Evolutionary conservation across 2,888 invertebrate species (phyloP), one percentile per base, ranked within the genome.

Genomic region (Lissocephala sabroskyi): DNA sequence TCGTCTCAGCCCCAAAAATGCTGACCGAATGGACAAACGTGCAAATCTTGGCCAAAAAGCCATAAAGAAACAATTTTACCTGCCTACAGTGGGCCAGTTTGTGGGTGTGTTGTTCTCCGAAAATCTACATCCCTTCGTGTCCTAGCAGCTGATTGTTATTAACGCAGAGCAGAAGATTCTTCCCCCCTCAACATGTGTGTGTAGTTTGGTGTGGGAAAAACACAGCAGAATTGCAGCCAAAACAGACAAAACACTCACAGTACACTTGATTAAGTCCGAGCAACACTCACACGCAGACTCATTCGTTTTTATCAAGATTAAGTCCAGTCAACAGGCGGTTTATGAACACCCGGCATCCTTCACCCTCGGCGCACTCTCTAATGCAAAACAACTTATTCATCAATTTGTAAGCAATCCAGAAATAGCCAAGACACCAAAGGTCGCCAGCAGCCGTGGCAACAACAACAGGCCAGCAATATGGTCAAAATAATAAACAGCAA

Each of bases 71-170:
- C n/a, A n/a, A n/a, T n/a, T n/a, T n/a, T n/a, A n/a, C n/a, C n/a
- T n/a, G n/a, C n/a, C n/a, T n/a, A n/a, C n/a, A n/a, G n/a, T n/a
- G n/a, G n/a, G n/a, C n/a, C n/a, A n/a, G n/a, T n/a, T n/a, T n/a
- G n/a, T n/a, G n/a, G n/a, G n/a, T n/a, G n/a, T 32, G 30, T 32
- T 32, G 13, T 32, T 32, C 11, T 13, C 30, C 13, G 29, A 32
- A 32, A 32, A 32, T 32, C 30, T 32, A 32, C 30, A 32, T 32
- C 30, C 13, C 30, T 32, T n/a, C n/a, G 13, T 32, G 30, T 13
- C 51, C 62, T 56, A 59, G 68, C 60, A 64, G 65, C 40, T 64
- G 68, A 67, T 64, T 64, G 63, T 64, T 67, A 64, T 64, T 64
- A 64, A 67, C 67, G 64, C 60, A 67, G 63, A n/a, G n/a, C n/a